Evolutionary conservation across 1,140 invertebrate genomes (phyloP).

Genomic region (Eumaeus atala): DNA sequence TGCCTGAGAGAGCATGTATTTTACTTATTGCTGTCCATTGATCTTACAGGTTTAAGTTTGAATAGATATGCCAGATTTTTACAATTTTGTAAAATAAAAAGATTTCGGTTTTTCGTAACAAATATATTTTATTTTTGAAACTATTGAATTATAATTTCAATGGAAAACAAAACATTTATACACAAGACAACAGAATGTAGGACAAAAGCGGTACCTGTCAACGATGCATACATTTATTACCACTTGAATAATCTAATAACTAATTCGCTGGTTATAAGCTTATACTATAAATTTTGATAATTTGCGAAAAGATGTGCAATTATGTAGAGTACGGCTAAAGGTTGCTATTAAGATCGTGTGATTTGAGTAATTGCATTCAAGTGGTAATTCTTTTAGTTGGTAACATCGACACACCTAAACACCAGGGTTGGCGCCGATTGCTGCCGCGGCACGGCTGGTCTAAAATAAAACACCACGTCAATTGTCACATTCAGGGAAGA

Average conservation of each 20-base stretch:
- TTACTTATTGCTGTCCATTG: conserved; percentile 47
- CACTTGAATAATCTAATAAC: conserved; percentile 38
- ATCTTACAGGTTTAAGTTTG: neutral
- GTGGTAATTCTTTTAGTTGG: conserved; percentile 45
- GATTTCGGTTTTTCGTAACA: too few relatives aligned
- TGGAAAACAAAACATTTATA: conserved; percentile 49
- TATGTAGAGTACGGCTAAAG: neutral
- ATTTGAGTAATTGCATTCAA: conserved; percentile 34
- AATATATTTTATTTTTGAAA: neutral
- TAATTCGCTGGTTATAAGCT: neutral
- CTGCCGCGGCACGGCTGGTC: conserved; percentile 73
- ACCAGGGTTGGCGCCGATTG: conserved; percentile 73
- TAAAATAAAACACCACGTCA: conserved; percentile 71
- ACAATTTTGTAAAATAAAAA: neutral
- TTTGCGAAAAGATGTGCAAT: neutral
- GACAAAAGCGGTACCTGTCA: conserved; percentile 46
- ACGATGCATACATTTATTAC: conserved; percentile 35
- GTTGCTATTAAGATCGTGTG: conserved; percentile 9
- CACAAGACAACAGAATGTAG: conserved; percentile 33
- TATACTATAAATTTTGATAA: conserved; percentile 3
- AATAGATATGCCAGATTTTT: neutral
- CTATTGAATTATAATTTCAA: conserved; percentile 17
- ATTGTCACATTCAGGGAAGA: conserved; percentile 41
- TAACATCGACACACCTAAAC: conserved; percentile 75
- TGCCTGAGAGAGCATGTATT: conserved; percentile 23